Evolutionary conservation across 2,888 invertebrate genomes (phyloP).

Genomic region (Andrena hattorfiana): DNA sequence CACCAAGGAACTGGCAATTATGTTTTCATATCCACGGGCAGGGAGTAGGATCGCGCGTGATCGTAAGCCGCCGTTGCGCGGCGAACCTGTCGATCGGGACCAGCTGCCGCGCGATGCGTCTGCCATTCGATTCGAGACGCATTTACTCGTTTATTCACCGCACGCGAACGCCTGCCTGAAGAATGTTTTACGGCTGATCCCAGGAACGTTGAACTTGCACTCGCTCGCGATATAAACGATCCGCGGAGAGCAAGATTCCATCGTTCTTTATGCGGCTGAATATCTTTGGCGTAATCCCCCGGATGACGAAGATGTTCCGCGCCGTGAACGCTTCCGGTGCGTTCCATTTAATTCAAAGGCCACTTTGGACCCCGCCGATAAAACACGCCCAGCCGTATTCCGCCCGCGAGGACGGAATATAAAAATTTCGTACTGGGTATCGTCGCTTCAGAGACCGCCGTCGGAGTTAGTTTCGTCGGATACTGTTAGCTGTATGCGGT

Average conservation of each 20-base stretch:
- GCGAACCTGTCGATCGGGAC: constrained; percentile 20
- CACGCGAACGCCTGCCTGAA: constrained; percentile 19
- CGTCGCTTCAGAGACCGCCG: constrained; percentile 18
- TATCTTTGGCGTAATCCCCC: constrained; percentile 29
- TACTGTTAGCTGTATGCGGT: constrained; percentile 35
- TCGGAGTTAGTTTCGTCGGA: constrained; percentile 31
- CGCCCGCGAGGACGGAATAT: constrained; percentile 41
- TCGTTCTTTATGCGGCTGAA: constrained; percentile 37
- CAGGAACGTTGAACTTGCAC: constrained; percentile 15
- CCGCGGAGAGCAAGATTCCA: constrained; percentile 18
- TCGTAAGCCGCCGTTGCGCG: not conserved
- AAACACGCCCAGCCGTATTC: constrained; percentile 20
- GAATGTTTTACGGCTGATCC: constrained; percentile 28
- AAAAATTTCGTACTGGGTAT: constrained; percentile 58
- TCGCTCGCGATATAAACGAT: constrained; percentile 32
- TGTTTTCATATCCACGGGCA: too few species aligned
- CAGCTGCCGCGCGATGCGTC: constrained; percentile 27
- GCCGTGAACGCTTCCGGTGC: constrained; percentile 33
- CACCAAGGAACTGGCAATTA: too few species aligned
- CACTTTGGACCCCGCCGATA: constrained; percentile 35
- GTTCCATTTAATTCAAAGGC: constrained; percentile 53
- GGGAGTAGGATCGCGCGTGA: not conserved
- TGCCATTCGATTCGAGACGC: constrained; percentile 15
- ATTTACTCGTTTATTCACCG: constrained; percentile 23
- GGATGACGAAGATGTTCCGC: constrained; percentile 30